Evolutionary conservation across 2,113 vertebrate species (phyloP).

Genomic region (Oreamnos americanus): DNA sequence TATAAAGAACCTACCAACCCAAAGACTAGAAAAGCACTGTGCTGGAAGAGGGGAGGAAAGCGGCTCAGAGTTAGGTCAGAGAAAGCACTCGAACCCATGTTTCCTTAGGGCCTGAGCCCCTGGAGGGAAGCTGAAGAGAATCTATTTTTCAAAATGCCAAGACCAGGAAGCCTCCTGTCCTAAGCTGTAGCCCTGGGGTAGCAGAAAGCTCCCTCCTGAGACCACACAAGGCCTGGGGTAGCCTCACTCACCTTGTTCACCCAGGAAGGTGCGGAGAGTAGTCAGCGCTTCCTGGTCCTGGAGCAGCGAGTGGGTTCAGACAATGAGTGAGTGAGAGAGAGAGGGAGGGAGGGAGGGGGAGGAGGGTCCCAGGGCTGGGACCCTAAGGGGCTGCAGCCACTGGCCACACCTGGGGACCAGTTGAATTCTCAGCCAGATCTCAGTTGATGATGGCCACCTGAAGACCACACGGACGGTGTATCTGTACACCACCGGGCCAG

Average conservation of each 20-base stretch:
- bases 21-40: background rate
- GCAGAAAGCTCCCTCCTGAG: background rate
- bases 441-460: background rate
- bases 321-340: background rate
- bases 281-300: fast-evolving
- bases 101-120: background rate
- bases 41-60: background rate
- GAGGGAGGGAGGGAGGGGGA: fast-evolving
- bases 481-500: background rate
- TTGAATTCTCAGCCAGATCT: background rate
- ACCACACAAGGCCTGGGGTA: background rate
- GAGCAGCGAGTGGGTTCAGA: background rate
- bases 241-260: background rate
- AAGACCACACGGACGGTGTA: background rate
- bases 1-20: background rate
- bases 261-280: background rate
- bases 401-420: background rate
- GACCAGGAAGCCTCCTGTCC: background rate
- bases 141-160: background rate
- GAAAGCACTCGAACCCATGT: background rate
- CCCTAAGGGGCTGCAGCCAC: background rate
- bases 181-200: background rate
- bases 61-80: too few species aligned
- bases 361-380: background rate
- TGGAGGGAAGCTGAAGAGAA: background rate